phyloP scores from a whole-genome alignment of 2,113 vertebrate genomes.

The Notarius quadriscutis region DNA sequence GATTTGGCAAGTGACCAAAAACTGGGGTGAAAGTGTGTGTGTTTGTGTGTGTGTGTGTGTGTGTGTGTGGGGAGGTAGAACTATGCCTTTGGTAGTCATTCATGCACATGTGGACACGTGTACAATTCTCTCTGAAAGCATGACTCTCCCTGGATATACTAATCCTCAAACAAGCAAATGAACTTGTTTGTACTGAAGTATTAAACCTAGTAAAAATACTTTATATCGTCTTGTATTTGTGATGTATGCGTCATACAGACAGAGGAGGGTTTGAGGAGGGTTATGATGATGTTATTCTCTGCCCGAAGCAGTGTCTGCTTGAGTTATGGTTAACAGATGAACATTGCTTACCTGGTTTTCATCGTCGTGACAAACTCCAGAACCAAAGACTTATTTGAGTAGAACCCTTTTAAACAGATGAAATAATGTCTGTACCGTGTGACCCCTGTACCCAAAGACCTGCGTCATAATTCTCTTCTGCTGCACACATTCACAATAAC shows the following conservation, averaged over 20 bases:
- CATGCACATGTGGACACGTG: background rate
- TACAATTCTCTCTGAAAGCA: too few relatives aligned
- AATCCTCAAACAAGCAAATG: background rate
- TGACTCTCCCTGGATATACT: too few relatives aligned
- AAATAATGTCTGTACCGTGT: background rate
- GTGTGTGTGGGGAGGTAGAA: background rate
- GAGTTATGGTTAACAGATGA: background rate
- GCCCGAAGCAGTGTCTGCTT: background rate
- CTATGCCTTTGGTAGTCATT: background rate
- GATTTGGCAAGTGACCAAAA: background rate
- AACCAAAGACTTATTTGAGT: background rate
- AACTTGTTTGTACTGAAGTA: background rate
- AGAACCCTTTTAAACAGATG: slow-evolving; percentile 24
- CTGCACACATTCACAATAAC: background rate
- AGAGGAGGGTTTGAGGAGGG: too few relatives aligned
- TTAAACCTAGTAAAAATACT: background rate
- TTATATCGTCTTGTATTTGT: background rate
- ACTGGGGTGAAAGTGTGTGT: background rate
- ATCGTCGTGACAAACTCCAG: slow-evolving; percentile 3
- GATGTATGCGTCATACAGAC: background rate
- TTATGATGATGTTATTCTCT: background rate
- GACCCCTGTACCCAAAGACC: slow-evolving; percentile 3
- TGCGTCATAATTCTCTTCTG: slow-evolving; percentile 21
- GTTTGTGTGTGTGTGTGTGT: too few relatives aligned
- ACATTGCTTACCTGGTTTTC: slow-evolving; percentile 19